Evolutionary conservation across 1,140 invertebrate species (phyloP), one percentile per base, ranked within the genome.

Genomic region (Anastrepha ludens): DNA sequence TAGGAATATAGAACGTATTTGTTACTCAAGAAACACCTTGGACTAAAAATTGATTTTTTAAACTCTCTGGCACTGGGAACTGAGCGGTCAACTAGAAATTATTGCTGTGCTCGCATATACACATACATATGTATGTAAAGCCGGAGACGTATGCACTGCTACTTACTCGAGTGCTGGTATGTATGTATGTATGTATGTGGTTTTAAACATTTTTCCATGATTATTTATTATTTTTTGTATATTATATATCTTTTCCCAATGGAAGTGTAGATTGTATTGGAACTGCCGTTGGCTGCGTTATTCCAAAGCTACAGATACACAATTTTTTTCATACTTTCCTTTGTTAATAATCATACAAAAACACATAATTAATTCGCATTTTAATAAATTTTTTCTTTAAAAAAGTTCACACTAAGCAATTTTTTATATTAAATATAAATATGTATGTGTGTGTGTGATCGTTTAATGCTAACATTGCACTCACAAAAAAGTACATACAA

Each of bases 311-410:
- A 9, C 64, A 67, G 64, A n/a, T 67, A 29, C 6, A 39, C 9
- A 3, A 29, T 41, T 3, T 64, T 64, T 55, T 55, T 67, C 29
- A 41, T 67, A 67, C 39, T 20, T 55, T 55, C 50, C 6, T 67
- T 20, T 39, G 64, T 20, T 39, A 39, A 39, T 67, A 67, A 67
- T 67, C 6, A 67, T 67, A 67, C 64, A 65, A 65, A 64, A 65
- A 65, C 62, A 29, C n/a, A 65, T 8, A 65, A 29, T 29, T 5
- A 8, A 29, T 65, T 29, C 20, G 8, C 29, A 29, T 29, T 29
- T 29, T 29, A 55, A 11, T 55, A 0, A 55, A 55, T 55, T 55
- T 55, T 55, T 55, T 55, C 11, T 55, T 55, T 55, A 29, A 29
- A 29, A 0, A 29, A 29, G 29, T 29, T 29, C 29, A 29, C 29